A percentile compares a stretch with the other conserved stretches of the same genome.
Evolutionary conservation across 2,888 invertebrate species (phyloP).

Genomic region (Calameuta filiformis): DNA sequence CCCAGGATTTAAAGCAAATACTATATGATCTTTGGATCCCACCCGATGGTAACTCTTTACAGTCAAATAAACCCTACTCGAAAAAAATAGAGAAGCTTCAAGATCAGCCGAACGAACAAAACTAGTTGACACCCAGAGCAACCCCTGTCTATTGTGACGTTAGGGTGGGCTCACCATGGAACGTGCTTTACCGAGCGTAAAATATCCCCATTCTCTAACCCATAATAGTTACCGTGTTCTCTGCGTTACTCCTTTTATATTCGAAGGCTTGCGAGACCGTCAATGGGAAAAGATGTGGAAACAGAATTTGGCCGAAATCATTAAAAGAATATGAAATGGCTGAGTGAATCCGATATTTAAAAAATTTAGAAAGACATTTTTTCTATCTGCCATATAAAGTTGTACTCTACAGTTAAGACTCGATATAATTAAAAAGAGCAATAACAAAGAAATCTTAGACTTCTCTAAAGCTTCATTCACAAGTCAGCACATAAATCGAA

Average conservation of each 20-base stretch:
- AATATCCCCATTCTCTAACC: slow-evolving; percentile 58
- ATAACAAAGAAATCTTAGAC: not conserved
- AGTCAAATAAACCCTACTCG: slow-evolving; percentile 15
- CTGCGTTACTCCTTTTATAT: slow-evolving; percentile 44
- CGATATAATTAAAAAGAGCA: not conserved
- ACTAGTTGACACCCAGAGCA: slow-evolving; percentile 56
- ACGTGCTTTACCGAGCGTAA: slow-evolving; percentile 62
- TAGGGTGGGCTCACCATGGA: slow-evolving; percentile 33
- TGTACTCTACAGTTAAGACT: not conserved
- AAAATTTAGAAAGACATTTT: not conserved
- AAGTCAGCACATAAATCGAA: not conserved
- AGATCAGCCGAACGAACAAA: slow-evolving; percentile 50
- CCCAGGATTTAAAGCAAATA: not conserved
- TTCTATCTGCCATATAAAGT: not conserved
- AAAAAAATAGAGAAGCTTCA: slow-evolving; percentile 23
- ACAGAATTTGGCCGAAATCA: not conserved
- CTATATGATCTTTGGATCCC: not conserved
- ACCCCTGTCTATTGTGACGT: slow-evolving; percentile 38
- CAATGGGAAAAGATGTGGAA: not conserved
- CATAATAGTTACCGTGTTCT: slow-evolving; percentile 51
- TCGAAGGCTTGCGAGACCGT: slow-evolving; percentile 34
- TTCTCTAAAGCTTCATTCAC: not conserved
- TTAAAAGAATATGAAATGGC: not conserved
- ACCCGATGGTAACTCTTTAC: not conserved
- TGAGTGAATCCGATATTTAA: not conserved